Evolutionary conservation across 1,140 invertebrate species (phyloP), one percentile per base, ranked within the genome.

Genomic region (Lucilia cuprina): DNA sequence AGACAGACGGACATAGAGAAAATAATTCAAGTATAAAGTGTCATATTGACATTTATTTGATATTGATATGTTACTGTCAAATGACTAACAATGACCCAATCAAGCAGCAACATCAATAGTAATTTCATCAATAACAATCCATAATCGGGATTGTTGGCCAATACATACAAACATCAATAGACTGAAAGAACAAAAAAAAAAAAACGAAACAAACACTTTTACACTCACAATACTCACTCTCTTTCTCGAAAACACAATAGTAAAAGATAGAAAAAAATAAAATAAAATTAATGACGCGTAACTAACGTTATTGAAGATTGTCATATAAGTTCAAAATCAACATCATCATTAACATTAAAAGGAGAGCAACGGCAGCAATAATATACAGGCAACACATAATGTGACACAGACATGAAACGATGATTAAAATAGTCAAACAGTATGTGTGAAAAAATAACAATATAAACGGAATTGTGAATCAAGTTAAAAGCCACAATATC

Each of bases 1-100:
- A 60, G 19, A 7, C n/a, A 70, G 65, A 70, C 65, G 65, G 10
- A 70, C 10, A 25, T 17, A 70, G 65, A 10, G 65, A 70, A 70
- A 70, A 70, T 70, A 70, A 70, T 70, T 70, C 65, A 70, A 70
- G 75, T 49, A 78, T 41, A 41, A 49, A 78, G 34, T 78, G 47
- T 49, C 34, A 78, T 78, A 49, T 78, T 78, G 75, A 78, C 75
- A 78, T 41, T 78, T 78, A 49, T 78, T 35, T 41, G 75, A 41
- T 25, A 70, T 70, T 70, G 65, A 70, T 70, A 70, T 70, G 65
- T 70, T 70, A 70, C 65, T 41, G 75, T 78, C 75, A 41, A 78
- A 19, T 49, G 47, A 41, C 75, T 78, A 49, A 49, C 75, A 78
- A 49, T 49, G 47, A 41, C 75, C 34, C 75, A 41, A 78, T 19